These are phyloP conservation scores for Anguilla megastoma DNA, from an alignment of 2,797 vertebrate genomes.

Conservation along the genomic window DNA sequence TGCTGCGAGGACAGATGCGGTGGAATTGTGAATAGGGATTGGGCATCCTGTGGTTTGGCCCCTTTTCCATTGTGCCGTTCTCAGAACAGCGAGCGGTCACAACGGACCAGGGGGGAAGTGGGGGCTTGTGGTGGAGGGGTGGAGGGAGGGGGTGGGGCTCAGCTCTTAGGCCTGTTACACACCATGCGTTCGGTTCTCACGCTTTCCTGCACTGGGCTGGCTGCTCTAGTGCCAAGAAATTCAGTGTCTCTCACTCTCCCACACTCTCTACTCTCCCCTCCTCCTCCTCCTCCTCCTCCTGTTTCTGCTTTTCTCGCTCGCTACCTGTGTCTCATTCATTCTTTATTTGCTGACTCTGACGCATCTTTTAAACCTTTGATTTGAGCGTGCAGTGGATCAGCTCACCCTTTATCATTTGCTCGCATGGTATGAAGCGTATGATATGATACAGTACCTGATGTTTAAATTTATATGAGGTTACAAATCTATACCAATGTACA, in stretches of 20 bases:
- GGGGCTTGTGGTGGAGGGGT: background rate
- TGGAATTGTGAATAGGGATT: background rate
- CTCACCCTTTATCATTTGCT: background rate
- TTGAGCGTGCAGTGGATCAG: background rate
- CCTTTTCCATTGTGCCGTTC: background rate
- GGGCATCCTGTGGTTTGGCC: background rate
- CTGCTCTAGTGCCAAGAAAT: background rate
- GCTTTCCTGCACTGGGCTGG: background rate
- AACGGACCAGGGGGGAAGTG: background rate
- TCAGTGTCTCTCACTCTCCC: background rate
- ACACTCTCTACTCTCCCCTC: background rate
- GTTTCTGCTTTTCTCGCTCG: background rate
- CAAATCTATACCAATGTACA: background rate
- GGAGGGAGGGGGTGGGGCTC: background rate
- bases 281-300: background rate
- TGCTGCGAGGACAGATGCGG: background rate
- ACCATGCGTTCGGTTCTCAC: background rate
- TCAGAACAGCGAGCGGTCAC: background rate
- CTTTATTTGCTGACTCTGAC: background rate
- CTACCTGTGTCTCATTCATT: background rate
- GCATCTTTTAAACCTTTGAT: background rate
- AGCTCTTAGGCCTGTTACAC: slow-evolving; percentile 4
- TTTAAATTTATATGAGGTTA: background rate
- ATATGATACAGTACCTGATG: background rate
- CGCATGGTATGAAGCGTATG: background rate